These are phyloP conservation scores for Platanista minor DNA, from an alignment of 2,113 vertebrate species.

Conservation along the genomic window DNA sequence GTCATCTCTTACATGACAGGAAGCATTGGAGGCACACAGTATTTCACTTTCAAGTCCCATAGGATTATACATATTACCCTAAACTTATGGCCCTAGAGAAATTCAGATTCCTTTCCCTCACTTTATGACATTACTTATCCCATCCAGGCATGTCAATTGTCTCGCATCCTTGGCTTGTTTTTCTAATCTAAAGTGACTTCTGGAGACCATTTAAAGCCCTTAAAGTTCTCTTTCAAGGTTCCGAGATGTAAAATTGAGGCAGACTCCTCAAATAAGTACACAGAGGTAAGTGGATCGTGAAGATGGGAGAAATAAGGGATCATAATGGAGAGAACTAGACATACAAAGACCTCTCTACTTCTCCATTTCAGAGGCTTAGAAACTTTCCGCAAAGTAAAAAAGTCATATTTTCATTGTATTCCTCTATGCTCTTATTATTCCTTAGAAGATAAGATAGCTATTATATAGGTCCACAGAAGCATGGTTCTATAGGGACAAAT, in stretches of 20 bases:
- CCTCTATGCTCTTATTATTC: neutral
- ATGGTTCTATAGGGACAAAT: neutral
- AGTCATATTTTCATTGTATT: neutral
- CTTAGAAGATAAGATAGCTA: neutral
- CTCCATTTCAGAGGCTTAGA: neutral
- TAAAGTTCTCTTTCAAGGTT: neutral
- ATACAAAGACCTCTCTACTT: neutral
- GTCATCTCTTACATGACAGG: neutral
- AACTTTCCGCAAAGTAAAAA: neutral
- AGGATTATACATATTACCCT: neutral
- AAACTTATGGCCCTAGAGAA: neutral
- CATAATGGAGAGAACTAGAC: neutral
- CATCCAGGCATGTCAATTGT: neutral
- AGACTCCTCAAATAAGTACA: neutral
- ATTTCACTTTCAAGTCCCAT: neutral
- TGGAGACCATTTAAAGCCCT: neutral
- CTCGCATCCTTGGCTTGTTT: neutral
- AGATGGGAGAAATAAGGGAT: neutral
- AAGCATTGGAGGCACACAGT: neutral
- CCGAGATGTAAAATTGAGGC: neutral
- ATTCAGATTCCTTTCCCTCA: neutral
- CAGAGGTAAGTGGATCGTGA: rapidly evolving
- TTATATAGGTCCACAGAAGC: neutral
- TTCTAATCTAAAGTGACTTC: neutral
- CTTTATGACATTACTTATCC: neutral